Evolutionary conservation across 2,888 invertebrate species (phyloP), one percentile per base, ranked within the genome.

Genomic region (Calliphora vomitoria): DNA sequence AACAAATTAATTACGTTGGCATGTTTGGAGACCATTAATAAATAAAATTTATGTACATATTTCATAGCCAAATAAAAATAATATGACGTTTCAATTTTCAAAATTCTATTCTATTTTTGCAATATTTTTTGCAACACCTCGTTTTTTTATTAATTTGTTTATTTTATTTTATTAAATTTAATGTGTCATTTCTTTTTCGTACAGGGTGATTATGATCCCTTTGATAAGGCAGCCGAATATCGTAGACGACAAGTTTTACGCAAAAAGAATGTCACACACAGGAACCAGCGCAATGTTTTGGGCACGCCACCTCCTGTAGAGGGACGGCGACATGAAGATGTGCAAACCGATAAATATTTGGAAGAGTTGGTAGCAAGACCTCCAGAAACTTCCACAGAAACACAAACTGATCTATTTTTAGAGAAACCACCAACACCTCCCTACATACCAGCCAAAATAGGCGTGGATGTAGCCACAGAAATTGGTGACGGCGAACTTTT

Each of bases 401-500:
- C 97, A 78, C 98, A 98, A 94, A 98, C 98, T 35, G 98, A 98
- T 94, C 95, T 97, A 90, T 97, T 97, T 94, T 94, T 96, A 87
- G 97, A 98, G 93, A 95, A 97, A 90, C 97, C 98, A 6, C 95
- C 96, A 31, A 96, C 97, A 75, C 98, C 98, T 1, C 94, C 95
- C 55, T 97, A 96, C 93, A 95, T 96, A 89, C 97, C 97, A 8
- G 96, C 96, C 84, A 97, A 97, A 94, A 95, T 96, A 88, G 98
- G 98, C 38, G 95, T 96, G 75, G 98, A 98, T 94, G 96, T 95
- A 8, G 94, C 94, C 91, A 99, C 99, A 62, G 98, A 99, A 94
- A 98, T 99, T 89, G 95, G 96, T 90, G 97, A 98, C 2, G 98
- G 98, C 80, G 98, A 99, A 93, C 97, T 99, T 82, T 98, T 98